Percentiles rank a stretch among this genome's conserved stretches.
These are phyloP conservation scores for Asteroscopus sphinx DNA, from an alignment of 2,888 invertebrate species.

Conservation along the genomic window DNA sequence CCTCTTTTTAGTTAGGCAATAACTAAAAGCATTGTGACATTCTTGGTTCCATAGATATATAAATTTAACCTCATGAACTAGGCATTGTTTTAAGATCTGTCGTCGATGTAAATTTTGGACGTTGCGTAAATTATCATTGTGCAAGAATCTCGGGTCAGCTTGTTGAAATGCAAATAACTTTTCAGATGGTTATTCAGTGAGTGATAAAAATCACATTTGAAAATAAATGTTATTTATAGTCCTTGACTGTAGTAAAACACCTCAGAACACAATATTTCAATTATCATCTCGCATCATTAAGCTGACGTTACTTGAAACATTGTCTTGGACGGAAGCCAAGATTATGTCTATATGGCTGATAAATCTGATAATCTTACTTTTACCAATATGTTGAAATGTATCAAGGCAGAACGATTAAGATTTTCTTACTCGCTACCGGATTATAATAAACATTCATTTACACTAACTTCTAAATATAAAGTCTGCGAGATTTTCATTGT, in stretches of 20 bases:
- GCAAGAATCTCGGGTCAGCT: constrained; percentile 18
- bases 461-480: constrained; percentile 24
- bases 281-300: constrained; percentile 21
- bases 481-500: constrained; percentile 23
- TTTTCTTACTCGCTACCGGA: constrained; percentile 21
- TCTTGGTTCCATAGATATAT: constrained; percentile 1
- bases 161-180: constrained; percentile 2
- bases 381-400: constrained; percentile 56
- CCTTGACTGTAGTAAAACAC: constrained; percentile 13
- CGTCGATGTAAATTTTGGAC: constrained; percentile 20
- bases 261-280: constrained; percentile 19
- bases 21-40: constrained; percentile 22
- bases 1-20: constrained; percentile 14
- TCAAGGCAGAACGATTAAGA: constrained; percentile 54
- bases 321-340: constrained; percentile 63
- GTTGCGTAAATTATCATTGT: constrained; percentile 17
- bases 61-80: constrained; percentile 14
- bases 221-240: constrained; percentile 7
- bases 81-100: constrained; percentile 27
- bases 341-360: constrained; percentile 51
- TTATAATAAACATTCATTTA: constrained; percentile 27
- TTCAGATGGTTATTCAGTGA: constrained; percentile 9
- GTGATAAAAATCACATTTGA: constrained; percentile 3
- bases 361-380: constrained; percentile 42
- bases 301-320: constrained; percentile 28